phyloP scores from a whole-genome alignment of 2,797 vertebrate genomes.

The Discoglossus pictus region DNA sequence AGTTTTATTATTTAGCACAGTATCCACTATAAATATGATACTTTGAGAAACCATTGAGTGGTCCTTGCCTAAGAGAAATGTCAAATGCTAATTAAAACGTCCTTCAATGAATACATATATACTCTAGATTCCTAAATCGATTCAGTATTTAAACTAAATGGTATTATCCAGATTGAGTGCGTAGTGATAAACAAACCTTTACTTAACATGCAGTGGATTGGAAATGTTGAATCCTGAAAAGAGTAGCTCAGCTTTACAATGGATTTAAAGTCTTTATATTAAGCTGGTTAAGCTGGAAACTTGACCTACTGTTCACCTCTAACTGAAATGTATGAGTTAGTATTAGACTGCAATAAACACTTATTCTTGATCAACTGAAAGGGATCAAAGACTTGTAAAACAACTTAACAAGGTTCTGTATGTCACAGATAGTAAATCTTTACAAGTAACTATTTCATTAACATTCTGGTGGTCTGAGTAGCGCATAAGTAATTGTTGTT shows the following conservation, averaged over 20 bases:
- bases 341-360: constrained; percentile 16
- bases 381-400: constrained; percentile 19
- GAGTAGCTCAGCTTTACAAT: constrained; percentile 40
- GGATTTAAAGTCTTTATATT: constrained; percentile 43
- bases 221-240: constrained; percentile 27
- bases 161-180: not conserved
- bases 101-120: no score
- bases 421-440: not conserved
- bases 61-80: no score
- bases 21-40: no score
- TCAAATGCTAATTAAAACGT: no score
- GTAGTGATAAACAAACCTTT: constrained; percentile 18
- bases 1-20: no score
- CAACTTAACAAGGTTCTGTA: constrained; percentile 13
- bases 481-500: no score
- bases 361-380: constrained; percentile 32
- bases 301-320: constrained; percentile 37
- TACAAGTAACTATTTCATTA: constrained; percentile 17
- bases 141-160: constrained; percentile 7
- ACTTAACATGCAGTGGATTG: constrained; percentile 11
- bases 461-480: not conserved
- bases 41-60: no score
- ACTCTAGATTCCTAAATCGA: not conserved
- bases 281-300: constrained; percentile 31
- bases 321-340: constrained; percentile 21